Evolutionary conservation across 1,140 invertebrate genomes (phyloP).

Genomic region (Cherax quadricarinatus): DNA sequence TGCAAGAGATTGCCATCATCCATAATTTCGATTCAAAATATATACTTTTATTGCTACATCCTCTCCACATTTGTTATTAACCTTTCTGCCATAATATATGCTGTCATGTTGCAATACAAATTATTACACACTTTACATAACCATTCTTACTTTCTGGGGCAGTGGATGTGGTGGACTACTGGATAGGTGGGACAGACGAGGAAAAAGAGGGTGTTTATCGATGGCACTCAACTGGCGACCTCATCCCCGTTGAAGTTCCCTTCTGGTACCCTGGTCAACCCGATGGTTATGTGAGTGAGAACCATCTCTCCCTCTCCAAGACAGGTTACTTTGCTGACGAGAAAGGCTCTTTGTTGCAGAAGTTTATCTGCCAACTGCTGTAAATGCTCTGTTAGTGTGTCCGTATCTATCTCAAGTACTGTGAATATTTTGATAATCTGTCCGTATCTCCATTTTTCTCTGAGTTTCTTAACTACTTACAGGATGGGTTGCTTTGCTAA

Average conservation of each 20-base stretch:
- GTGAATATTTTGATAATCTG: no score
- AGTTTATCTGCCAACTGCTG: constrained; percentile 18
- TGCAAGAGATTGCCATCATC: no score
- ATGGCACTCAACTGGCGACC: not conserved
- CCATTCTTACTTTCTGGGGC: not conserved
- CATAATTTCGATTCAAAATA: no score
- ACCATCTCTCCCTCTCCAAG: constrained; percentile 26
- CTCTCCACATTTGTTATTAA: no score
- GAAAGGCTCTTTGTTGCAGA: not conserved
- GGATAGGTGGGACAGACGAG: not conserved
- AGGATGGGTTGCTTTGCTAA: no score
- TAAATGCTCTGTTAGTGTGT: not conserved
- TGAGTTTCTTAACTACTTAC: no score
- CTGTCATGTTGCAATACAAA: no score
- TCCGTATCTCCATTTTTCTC: no score
- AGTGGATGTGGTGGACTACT: not conserved
- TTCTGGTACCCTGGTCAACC: constrained; percentile 39
- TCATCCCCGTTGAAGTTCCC: not conserved
- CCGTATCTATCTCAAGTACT: no score
- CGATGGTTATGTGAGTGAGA: not conserved
- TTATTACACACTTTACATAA: no score
- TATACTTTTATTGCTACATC: no score
- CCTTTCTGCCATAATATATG: no score
- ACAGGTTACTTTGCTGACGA: constrained; percentile 33
- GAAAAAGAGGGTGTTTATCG: not conserved